Base-by-base conservation (phyloP, 2,888 invertebrate species). In the Pheosia gnoma region DNA sequence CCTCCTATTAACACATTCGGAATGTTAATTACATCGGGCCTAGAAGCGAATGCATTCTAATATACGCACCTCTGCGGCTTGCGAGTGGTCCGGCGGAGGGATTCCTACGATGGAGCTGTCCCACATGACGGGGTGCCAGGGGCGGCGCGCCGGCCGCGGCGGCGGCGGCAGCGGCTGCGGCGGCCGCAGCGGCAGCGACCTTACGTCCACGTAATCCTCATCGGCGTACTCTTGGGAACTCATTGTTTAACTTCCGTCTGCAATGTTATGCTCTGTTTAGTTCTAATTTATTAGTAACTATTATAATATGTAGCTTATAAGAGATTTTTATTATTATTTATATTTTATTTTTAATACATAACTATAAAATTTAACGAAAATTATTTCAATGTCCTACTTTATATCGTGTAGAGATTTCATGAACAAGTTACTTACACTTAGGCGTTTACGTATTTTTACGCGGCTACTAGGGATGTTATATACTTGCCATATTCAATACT, bases 51-150 rank as follows among this genome's bases (percentile, higher is more conserved):
- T 41, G 41, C 41, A 7, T 41, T 41, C 8, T 41, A 8, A 41
- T 43, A 8, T 43, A 43, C 25, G 25, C 25, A 82, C 84, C 78
- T 81, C 77, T 36, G 82, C 79, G 4, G 75, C 68, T 39, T 79
- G 65, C 13, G 70, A 63, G 51, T 78, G 79, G 41, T 85, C 90
- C 70, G 88, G 93, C 65, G 84, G 87, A 75, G 88, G 94, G 9
- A 82, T 70, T 52, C 89, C 89, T 39, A 81, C 73, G 65, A 86
- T 84, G 78, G 88, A 93, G 85, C 88, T 91, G 85, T 95, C 95
- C 94, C 95, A 95, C 95, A 94, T 93, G 76, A 95, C 94, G 49
- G 95, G 95, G 84, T 95, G 95, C 95, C 95, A 95, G 72, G 94
- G 93, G 66, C 95, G 94, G 65, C 95, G 94, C 80, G 88, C 89